Evolutionary conservation across 2,113 vertebrate species (phyloP).

Genomic region (Mobula hypostoma): DNA sequence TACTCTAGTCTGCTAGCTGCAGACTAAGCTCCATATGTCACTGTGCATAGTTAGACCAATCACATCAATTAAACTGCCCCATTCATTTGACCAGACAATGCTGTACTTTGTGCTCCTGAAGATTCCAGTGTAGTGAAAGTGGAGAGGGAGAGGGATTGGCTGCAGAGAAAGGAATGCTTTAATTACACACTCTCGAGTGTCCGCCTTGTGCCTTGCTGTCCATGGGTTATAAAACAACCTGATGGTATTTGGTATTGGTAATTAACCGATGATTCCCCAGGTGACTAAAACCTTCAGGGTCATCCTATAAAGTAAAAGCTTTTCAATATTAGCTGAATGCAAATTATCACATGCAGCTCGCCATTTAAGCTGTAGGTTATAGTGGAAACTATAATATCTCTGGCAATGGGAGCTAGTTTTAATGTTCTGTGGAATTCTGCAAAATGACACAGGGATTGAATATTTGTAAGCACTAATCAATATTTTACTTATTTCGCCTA

Average conservation of each 20-base stretch:
- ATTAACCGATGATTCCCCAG: conserved; percentile 1
- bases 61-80: conserved; percentile 14
- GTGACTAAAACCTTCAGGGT: conserved; percentile 5
- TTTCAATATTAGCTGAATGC: background rate
- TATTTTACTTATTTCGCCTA: background rate
- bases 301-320: background rate
- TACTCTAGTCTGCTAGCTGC: background rate
- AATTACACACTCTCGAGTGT: background rate
- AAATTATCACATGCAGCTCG: background rate
- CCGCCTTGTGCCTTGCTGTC: background rate
- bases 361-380: background rate
- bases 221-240: background rate
- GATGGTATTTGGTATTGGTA: conserved; percentile 5
- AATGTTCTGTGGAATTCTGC: background rate
- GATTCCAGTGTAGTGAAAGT: background rate
- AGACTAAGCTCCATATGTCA: background rate
- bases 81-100: conserved; percentile 5
- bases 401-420: background rate
- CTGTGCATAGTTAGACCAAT: background rate
- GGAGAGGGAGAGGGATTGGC: background rate
- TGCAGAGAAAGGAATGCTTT: background rate
- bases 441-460: background rate
- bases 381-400: background rate
- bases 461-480: background rate
- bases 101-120: background rate